These are phyloP conservation scores for Apotomis capreana DNA, from an alignment of 2,888 invertebrate genomes.

Conservation along the genomic window DNA sequence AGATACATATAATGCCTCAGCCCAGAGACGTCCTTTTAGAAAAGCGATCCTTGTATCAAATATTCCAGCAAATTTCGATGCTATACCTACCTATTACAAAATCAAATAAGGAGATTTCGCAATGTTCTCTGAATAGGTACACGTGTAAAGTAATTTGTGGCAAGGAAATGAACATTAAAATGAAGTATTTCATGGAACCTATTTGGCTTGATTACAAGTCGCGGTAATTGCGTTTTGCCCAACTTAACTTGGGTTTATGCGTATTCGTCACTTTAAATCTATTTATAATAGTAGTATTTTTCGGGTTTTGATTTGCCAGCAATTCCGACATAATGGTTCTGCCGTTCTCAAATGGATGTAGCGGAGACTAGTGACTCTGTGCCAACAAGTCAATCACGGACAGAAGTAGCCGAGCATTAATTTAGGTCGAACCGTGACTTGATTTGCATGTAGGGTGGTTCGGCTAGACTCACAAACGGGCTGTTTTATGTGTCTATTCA, in stretches of 20 bases:
- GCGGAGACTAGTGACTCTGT: slow-evolving; percentile 56
- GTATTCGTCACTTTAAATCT: slow-evolving; percentile 70
- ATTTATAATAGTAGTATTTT: slow-evolving; percentile 76
- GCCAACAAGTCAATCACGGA: slow-evolving; percentile 61
- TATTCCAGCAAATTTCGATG: too few relatives aligned
- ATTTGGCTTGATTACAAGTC: slow-evolving; percentile 45
- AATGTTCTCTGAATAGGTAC: slow-evolving; percentile 2
- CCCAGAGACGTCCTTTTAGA: too few relatives aligned
- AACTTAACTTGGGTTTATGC: slow-evolving; percentile 55
- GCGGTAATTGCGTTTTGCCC: slow-evolving; percentile 59
- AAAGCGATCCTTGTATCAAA: too few relatives aligned
- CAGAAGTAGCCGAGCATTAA: slow-evolving; percentile 65
- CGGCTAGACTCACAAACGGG: slow-evolving; percentile 59
- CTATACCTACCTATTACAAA: too few relatives aligned
- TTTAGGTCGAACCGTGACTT: slow-evolving; percentile 78
- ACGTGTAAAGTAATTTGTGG: slow-evolving; percentile 35
- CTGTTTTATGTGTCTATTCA: slow-evolving; percentile 68
- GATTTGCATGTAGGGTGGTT: slow-evolving; percentile 76
- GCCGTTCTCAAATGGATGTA: slow-evolving; percentile 67
- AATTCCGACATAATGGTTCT: slow-evolving; percentile 68
- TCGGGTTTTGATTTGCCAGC: slow-evolving; percentile 61
- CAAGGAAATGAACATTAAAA: slow-evolving; percentile 39
- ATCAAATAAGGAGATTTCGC: too few relatives aligned
- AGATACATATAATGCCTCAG: too few relatives aligned
- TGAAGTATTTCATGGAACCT: slow-evolving; percentile 45